phyloP scores from a whole-genome alignment of 2,797 vertebrate species.

The Semotilus atromaculatus region DNA sequence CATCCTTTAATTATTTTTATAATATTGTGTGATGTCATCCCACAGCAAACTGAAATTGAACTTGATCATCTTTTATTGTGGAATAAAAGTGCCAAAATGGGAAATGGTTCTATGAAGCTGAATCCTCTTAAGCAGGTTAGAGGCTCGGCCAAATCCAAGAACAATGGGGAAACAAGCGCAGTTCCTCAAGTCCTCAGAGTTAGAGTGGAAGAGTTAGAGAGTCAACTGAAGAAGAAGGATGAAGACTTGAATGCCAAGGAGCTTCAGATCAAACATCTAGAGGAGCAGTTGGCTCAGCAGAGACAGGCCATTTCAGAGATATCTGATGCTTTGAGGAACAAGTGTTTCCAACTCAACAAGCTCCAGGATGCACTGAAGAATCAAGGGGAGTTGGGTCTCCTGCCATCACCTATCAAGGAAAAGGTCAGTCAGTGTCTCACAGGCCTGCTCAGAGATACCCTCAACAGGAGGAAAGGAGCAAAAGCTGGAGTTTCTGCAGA shows the following conservation, averaged over 20 bases:
- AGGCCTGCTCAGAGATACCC: conserved; percentile 71
- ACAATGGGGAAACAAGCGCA: conserved; percentile 59
- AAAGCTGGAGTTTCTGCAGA: conserved; percentile 94
- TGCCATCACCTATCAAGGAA: conserved; percentile 73
- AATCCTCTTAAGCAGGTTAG: conserved; percentile 82
- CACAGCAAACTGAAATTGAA: not conserved
- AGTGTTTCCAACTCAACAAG: conserved; percentile 86
- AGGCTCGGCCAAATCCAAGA: conserved; percentile 66
- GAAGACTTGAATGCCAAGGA: conserved; percentile 82
- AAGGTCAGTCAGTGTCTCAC: conserved; percentile 76
- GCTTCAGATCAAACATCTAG: conserved; percentile 78
- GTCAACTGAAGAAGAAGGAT: conserved; percentile 83
- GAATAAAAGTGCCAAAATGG: conserved; percentile 74
- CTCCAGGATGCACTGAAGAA: conserved; percentile 82
- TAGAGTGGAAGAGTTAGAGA: conserved; percentile 85
- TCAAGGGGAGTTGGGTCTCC: conserved; percentile 69
- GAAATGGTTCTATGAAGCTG: conserved; percentile 88
- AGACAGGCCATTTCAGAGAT: conserved; percentile 81
- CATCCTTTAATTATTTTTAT: not conserved
- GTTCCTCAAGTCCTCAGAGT: conserved; percentile 74
- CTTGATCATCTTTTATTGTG: conserved; percentile 42
- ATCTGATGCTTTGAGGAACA: conserved; percentile 85
- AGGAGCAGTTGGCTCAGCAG: conserved; percentile 84
- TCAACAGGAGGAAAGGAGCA: conserved; percentile 85
- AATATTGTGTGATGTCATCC: not conserved